Percentiles rank a stretch among this genome's conserved stretches.
phyloP scores from a whole-genome alignment of 2,113 vertebrate species.

The Caretta caretta region DNA sequence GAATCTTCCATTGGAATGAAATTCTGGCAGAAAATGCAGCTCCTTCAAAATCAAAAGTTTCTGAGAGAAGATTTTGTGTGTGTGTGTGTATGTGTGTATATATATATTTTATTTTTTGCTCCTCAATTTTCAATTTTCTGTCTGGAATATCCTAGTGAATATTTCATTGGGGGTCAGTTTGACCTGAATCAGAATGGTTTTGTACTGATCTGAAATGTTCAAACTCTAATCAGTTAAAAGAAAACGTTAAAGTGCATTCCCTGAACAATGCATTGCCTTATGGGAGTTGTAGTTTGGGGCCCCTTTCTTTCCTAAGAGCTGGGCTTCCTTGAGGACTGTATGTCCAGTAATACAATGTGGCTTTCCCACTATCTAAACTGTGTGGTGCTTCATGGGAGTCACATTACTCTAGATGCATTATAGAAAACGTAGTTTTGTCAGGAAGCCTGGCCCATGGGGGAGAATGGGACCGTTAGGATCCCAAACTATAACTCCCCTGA shows the following conservation, averaged over 20 bases:
- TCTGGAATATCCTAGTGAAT: no score
- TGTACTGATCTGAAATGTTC: neutral
- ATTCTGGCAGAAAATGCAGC: neutral
- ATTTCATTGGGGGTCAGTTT: neutral
- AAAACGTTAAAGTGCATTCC: neutral
- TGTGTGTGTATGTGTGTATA: neutral
- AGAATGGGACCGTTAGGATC: neutral
- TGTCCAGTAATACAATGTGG: neutral
- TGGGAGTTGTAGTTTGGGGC: neutral
- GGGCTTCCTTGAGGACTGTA: neutral
- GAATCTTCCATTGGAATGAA: neutral
- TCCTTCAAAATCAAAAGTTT: neutral
- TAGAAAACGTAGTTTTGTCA: neutral
- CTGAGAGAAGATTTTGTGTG: neutral
- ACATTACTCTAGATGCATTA: neutral
- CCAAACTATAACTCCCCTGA: neutral
- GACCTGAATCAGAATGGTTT: neutral
- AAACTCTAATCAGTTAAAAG: neutral
- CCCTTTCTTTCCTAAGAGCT: neutral
- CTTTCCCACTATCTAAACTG: neutral
- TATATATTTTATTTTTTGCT: neutral
- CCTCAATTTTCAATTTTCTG: neutral
- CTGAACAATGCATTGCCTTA: neutral
- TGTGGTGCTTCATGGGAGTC: neutral
- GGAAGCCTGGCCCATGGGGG: neutral